Evolutionary conservation across 2,113 vertebrate genomes (phyloP), one percentile per base, ranked within the genome.

Genomic region (Poecilia latipinna): DNA sequence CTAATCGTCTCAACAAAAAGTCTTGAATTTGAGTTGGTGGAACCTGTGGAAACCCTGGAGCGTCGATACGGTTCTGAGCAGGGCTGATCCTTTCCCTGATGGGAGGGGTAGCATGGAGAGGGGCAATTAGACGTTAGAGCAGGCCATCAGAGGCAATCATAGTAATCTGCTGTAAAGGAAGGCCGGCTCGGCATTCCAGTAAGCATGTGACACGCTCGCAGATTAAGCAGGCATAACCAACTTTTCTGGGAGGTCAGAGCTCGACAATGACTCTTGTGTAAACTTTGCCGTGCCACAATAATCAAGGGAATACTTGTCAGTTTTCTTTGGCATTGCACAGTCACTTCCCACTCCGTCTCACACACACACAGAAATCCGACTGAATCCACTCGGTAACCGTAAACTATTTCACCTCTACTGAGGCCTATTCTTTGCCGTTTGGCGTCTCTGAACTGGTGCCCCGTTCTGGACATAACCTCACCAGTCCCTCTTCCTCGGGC

Each of bases 211-310:
- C 93, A 90, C 88, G 68, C 62, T 84, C 60, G 29, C 74, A 82
- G 88, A 85, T 88, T 92, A 91, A 92, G 91, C 81, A 85, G 89
- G 74, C 89, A 91, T 85, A 88, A 88, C 82, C 84, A 82, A 86
- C 83, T 84, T 87, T 77, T 82, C 79, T 69, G 80, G 77, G 83
- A 82, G 92, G 89, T 92, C 90, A 94, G 76, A 86, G 90, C 90
- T 89, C 89, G 90, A 93, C 87, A 91, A 86, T 90, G 88, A 92
- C 88, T 86, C 88, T 89, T 91, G 91, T 92, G 91, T 94, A 92
- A 94, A 93, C 92, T 89, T 90, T 84, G 81, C 83, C 86, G 86
- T 92, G 91, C 89, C 74, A 88, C 92, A 79, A 72, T 89, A 92
- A 91, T 88, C 91, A 92, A 84, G 88, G 79, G 71, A 87, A 80